Evolutionary conservation across 2,113 vertebrate species (phyloP), one percentile per base, ranked within the genome.

Genomic region (Excalfactoria chinensis): DNA sequence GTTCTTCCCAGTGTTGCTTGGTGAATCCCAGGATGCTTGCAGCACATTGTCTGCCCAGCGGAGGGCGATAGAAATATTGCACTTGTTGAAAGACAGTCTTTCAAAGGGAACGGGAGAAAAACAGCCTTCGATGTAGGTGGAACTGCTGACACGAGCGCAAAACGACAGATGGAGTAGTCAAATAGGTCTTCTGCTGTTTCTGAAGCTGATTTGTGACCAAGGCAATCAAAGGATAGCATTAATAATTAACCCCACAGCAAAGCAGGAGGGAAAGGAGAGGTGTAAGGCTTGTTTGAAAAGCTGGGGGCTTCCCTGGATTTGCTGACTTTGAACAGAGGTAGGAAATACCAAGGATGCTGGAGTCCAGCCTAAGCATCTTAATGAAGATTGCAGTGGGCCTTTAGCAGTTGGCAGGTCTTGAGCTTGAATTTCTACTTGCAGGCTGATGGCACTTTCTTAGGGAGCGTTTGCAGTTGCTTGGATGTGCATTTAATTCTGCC

Each of bases 401-500:
- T 23, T 20, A 37, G 59, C 37, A 46, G 37, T 59, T 43, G 13
- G 3, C 43, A 44, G 18, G 17, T 7, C 11, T n/a, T 17, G 43
- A 2, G 0, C 37, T 53, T 66, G 0, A 7, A 23, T 67, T 40
- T 40, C n/a, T 84, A 59, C 28, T 23, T 28, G 43, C 32, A 37
- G 35, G 7, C 16, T 25, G 12, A 6, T 4, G 32, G 43, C 7
- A 1, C 21, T 43, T 49, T 28, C 19, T 30, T 5, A 25, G 56
- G 44, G 41, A 26, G 7, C 1, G 3, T 0, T 35, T 67, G 51
- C 34, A 2, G 59, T 32, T 43, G 1, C 58, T 41, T 20, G 16
- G 43, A 10, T 10, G 2, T 13, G 1, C 0, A 1, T 28, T 26
- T 55, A 8, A 13, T 6, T 68, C 55, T 11, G 46, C 20, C 37